These are phyloP conservation scores for Electrophaes corylata DNA, from an alignment of 2,888 invertebrate species.

Conservation along the genomic window DNA sequence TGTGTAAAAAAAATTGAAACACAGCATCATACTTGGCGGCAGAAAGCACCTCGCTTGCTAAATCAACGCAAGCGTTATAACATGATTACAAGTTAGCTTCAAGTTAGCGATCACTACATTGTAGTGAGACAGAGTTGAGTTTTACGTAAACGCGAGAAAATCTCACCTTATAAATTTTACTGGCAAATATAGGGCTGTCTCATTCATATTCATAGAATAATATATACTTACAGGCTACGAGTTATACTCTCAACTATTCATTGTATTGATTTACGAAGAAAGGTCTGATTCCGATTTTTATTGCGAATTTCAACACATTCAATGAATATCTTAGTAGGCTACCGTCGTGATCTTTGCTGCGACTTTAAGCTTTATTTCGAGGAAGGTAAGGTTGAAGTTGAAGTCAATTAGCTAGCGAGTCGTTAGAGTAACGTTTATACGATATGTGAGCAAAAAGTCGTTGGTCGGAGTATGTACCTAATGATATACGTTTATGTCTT, in stretches of 20 bases:
- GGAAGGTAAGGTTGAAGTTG: conserved; percentile 4
- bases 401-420: conserved; percentile 8
- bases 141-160: background rate
- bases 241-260: conserved; percentile 32
- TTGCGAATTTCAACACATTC: conserved; percentile 55
- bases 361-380: conserved; percentile 10
- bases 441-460: conserved; percentile 25
- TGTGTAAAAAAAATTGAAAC: too few species aligned
- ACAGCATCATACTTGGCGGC: too few species aligned
- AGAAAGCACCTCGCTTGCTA: too few species aligned
- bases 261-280: conserved; percentile 46
- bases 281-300: conserved; percentile 47
- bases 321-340: conserved; percentile 58
- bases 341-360: conserved; percentile 28
- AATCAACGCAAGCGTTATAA: too few species aligned
- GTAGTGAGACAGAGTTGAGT: background rate
- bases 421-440: conserved; percentile 30
- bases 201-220: conserved; percentile 34
- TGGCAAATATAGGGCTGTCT: conserved; percentile 5
- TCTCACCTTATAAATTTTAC: conserved; percentile 1
- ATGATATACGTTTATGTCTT: conserved; percentile 16
- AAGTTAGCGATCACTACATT: background rate
- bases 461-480: conserved; percentile 2
- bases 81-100: too few species aligned
- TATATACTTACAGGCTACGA: conserved; percentile 18